Percentiles rank a stretch among this genome's conserved stretches.
Evolutionary conservation across 2,888 invertebrate species (phyloP).

Genomic region (Julus scanicus): DNA sequence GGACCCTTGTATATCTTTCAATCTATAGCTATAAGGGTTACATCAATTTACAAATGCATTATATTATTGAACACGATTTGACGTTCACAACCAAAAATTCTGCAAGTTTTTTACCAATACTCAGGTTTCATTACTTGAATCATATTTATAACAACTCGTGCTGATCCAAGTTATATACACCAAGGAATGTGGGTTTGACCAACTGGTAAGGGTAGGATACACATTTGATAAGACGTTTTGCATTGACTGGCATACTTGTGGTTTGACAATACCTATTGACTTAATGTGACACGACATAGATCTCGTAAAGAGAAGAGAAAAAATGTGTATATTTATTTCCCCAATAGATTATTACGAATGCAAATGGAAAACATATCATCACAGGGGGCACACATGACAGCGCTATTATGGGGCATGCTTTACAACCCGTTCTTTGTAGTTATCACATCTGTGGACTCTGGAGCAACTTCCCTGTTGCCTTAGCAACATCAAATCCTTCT

Average conservation of each 20-base stretch:
- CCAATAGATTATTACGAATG: neutral
- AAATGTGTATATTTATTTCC: neutral
- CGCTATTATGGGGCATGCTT: neutral
- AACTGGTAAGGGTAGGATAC: neutral
- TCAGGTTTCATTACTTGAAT: conserved; percentile 7
- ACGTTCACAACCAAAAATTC: neutral
- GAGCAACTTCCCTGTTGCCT: neutral
- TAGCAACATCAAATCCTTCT: conserved; percentile 7
- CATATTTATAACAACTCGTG: neutral
- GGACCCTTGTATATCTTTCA: neutral
- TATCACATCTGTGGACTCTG: neutral
- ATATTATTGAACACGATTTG: neutral
- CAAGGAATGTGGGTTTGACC: conserved; percentile 7
- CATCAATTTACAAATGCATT: neutral
- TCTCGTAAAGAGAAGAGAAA: neutral
- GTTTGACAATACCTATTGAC: conserved; percentile 3
- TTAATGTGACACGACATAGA: neutral
- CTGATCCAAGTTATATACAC: neutral
- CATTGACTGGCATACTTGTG: neutral
- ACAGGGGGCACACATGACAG: neutral
- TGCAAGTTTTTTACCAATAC: neutral
- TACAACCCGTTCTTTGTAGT: neutral
- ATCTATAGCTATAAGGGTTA: neutral
- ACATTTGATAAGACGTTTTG: neutral
- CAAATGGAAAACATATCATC: neutral